Evolutionary conservation across 2,113 vertebrate genomes (phyloP), one percentile per base, ranked within the genome.

Genomic region (Sminthopsis crassicaudata): DNA sequence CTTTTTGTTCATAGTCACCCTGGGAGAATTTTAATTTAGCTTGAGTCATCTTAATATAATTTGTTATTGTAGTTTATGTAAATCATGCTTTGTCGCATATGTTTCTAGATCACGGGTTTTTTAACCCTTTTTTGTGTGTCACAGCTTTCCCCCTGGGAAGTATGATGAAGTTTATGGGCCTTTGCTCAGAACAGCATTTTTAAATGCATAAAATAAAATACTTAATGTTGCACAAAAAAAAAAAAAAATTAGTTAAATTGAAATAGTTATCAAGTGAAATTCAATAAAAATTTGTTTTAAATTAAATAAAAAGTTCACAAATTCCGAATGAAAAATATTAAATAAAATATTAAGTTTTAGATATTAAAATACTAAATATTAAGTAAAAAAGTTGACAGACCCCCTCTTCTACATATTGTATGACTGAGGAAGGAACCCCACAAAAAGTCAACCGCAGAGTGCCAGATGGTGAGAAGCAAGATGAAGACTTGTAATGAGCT

Each of bases 21-120:
- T 0, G 84, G 94, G 89, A 96, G 60, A 90, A 97, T 96, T 97
- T 97, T 93, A 95, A 93, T 92, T 92, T 89, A 92, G 92, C 12
- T 25, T 88, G 90, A 94, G 91, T 95, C 46, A 54, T 97, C 90
- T 95, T 93, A 95, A 96, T 96, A 94, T 95, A 91, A 89, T 93
- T 90, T 95, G 42, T 97, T 92, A 91, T 97, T 94, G 94, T 92
- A 52, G 26, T 4, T 52, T 92, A 8, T 42, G 8, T 90, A 91
- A 93, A 57, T 67, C 51, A 76, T 90, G 27, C 14, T 30, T 67
- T 67, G 14, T 19, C 2, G 12, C 60, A n/a, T 67, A 67, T 67
- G 60, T 67, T 67, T 67, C 60, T 36, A 19, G 60, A 67, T 19
- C 60, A n/a, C 30, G 30, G 30, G 30, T 5, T 36, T 67, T 67